These are phyloP conservation scores for Caenorhabditis zanzibari DNA, from an alignment of 2,888 invertebrate species.

Conservation along the genomic window DNA sequence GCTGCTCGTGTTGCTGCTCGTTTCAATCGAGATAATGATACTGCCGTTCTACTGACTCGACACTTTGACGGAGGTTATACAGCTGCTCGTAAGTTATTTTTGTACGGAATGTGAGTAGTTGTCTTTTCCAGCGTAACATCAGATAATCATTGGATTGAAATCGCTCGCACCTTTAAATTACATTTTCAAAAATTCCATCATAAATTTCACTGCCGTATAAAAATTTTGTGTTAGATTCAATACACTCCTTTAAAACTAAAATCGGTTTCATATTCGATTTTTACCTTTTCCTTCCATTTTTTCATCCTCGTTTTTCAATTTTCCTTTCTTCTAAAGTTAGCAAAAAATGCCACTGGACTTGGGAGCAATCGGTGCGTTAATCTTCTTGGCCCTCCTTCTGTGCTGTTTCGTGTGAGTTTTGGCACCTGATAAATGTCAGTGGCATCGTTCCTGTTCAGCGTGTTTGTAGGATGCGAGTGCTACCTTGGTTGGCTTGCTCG, in stretches of 20 bases:
- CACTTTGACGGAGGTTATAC: background rate
- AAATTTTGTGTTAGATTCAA: no score
- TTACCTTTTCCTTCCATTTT: background rate
- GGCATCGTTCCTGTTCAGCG: background rate
- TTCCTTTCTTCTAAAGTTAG: background rate
- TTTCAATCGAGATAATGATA: conserved; percentile 44
- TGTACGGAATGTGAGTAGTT: no score
- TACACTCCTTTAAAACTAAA: background rate
- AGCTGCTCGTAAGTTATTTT: background rate
- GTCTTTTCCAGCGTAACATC: no score
- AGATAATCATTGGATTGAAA: no score
- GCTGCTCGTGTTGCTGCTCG: conserved; percentile 32
- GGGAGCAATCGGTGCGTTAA: conserved; percentile 20
- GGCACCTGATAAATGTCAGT: background rate
- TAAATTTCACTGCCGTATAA: no score
- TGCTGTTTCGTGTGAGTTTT: conserved; percentile 28
- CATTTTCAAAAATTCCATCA: no score
- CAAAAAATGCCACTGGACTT: background rate
- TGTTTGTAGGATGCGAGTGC: conserved; percentile 15
- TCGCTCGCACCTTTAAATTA: no score
- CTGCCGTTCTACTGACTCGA: background rate
- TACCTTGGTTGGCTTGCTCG: background rate
- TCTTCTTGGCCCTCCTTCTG: conserved; percentile 29
- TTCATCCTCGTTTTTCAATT: background rate
- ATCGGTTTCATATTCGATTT: background rate